Evolutionary conservation across 1,140 invertebrate genomes (phyloP), one percentile per base, ranked within the genome.

Genomic region (Wiebesia pumilae): DNA sequence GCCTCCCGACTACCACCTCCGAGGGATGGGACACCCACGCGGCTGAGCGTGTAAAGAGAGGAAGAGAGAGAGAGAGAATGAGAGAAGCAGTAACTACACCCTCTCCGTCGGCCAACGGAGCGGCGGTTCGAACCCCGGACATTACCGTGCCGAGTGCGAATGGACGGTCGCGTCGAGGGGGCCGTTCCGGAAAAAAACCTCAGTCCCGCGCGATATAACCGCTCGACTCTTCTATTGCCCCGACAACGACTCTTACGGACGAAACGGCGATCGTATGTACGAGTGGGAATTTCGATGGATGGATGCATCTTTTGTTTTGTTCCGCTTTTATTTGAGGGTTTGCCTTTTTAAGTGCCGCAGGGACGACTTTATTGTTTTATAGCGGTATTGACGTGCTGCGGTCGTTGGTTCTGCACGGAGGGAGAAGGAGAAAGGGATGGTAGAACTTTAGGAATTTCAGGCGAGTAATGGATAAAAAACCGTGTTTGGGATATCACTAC

Each of bases 141-240:
- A 88, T 90, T 91, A 91, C 91, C 90, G 90, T 87, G 85, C 87
- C 84, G 85, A 89, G 90, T 91, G 90, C 90, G 91, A 91, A 93
- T 90, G 90, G 90, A 91, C 91, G 89, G 89, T 81, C 87, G 90
- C 89, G 89, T 90, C 92, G 86, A 89, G 92, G 92, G 91, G 89
- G 89, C 84, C 90, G 90, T 92, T 92, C 87, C 81, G 73, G 71
- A 51, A 30, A 81, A n/a, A 90, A 91, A 91, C 91, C 91, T 91
- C 88, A 86, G 85, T 85, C 87, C 82, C 47, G 43, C 67, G 47
- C 71, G 43, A n/a, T 47, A 47, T 47, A 47, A 40, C n/a, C 12
- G 3, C 0, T 30, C 3, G 14, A 33, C 51, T 73, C 40, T 58
- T 40, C 35, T 67, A 75, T 73, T 85, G 21, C 80, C 35, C 1